Percentiles rank a stretch among this genome's conserved stretches.
Evolutionary conservation across 2,888 invertebrate species (phyloP).

Genomic region (Adelognathus sp.): DNA sequence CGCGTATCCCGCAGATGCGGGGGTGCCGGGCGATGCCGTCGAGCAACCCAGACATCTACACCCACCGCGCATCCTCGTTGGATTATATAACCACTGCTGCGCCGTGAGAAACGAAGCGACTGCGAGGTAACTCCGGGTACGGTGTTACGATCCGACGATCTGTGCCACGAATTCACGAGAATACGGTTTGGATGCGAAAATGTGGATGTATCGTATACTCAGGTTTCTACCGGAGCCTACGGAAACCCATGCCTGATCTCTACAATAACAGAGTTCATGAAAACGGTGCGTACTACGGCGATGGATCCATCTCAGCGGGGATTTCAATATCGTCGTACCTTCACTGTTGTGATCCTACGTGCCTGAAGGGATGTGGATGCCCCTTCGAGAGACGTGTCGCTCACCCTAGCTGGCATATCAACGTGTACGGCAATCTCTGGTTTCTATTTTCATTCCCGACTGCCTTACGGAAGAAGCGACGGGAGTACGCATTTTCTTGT

Average conservation of each 20-base stretch:
- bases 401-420: background rate
- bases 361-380: background rate
- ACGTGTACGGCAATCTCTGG: background rate
- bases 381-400: background rate
- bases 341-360: background rate
- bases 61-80: background rate
- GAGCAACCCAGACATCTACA: conserved; percentile 14
- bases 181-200: no score
- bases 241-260: background rate
- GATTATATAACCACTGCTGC: background rate
- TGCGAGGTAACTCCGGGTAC: background rate
- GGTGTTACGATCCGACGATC: background rate
- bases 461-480: no score
- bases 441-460: background rate
- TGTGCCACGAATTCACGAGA: background rate
- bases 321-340: background rate
- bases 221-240: background rate
- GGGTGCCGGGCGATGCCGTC: background rate
- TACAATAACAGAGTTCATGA: background rate
- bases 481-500: no score
- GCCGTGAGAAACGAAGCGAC: conserved; percentile 3
- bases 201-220: background rate
- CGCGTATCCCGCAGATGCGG: conserved; percentile 15
- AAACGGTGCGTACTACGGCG: background rate
- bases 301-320: background rate